These are phyloP conservation scores for Seriola aureovittata DNA, from an alignment of 2,113 vertebrate genomes.

Conservation along the genomic window DNA sequence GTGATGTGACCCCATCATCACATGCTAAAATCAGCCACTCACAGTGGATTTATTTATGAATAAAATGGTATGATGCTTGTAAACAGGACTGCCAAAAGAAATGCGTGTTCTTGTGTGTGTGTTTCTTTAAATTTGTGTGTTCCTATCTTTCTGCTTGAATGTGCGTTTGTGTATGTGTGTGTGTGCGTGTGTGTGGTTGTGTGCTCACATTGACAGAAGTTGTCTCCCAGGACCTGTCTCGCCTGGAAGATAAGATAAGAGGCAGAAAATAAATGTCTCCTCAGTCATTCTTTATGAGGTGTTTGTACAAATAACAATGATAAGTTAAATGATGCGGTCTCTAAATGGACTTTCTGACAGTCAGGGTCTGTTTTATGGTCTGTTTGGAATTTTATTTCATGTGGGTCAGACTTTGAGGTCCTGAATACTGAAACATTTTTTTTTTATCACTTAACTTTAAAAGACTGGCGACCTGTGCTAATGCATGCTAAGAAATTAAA, in stretches of 20 bases:
- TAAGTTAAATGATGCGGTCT: too few relatives aligned
- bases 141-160: too few relatives aligned
- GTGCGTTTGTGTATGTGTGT: not conserved
- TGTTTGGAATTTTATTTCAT: not conserved
- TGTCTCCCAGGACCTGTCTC: slow-evolving; percentile 91
- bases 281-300: too few relatives aligned
- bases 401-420: too few relatives aligned
- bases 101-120: not conserved
- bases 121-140: too few relatives aligned
- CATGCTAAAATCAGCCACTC: not conserved
- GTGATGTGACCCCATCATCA: slow-evolving; percentile 21
- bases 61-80: too few relatives aligned
- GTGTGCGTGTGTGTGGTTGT: not conserved
- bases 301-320: too few relatives aligned
- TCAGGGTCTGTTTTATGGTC: not conserved
- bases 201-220: slow-evolving; percentile 88
- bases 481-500: too few relatives aligned
- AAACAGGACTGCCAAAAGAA: not conserved
- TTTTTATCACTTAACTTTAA: not conserved
- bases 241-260: slow-evolving; percentile 80
- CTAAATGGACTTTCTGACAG: too few relatives aligned
- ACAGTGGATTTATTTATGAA: not conserved
- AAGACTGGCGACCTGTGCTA: not conserved
- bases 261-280: not conserved
- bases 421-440: too few relatives aligned